Base-by-base conservation (phyloP, 2,888 invertebrate genomes). In the Napeogenes sylphis region DNA sequence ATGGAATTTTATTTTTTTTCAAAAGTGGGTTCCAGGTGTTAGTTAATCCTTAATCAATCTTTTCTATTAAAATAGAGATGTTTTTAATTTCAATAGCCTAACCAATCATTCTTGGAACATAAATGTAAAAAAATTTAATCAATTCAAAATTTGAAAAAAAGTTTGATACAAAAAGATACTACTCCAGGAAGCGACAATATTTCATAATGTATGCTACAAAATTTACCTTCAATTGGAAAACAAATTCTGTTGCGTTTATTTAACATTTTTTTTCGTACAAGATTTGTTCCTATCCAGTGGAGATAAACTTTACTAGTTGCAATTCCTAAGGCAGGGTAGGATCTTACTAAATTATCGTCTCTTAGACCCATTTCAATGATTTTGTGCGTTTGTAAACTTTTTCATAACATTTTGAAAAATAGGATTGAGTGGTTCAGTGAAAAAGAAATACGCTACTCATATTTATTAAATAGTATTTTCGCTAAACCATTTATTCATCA, bases 401-500 rank as follows among this genome's bases (percentile, higher is more conserved):
- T 67, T 14, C 67, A 67, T 51, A 55, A 51, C 21, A 65, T 70
- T 32, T 30, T 68, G 10, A 57, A 30, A 8, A 62, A 56, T 8
- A 57, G 65, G 47, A 4, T 68, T n/a, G 66, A 65, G 32, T 70
- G 65, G 67, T 65, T 54, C 38, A 3, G 65, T 0, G 68, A 68
- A 51, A 61, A 51, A 12, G 63, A 59, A 4, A 10, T n/a, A n/a
- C n/a, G n/a, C n/a, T n/a, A n/a, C n/a, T n/a, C n/a, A n/a, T n/a
- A n/a, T n/a, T n/a, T n/a, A n/a, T n/a, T n/a, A n/a, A n/a, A n/a
- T n/a, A n/a, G n/a, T n/a, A n/a, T n/a, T n/a, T n/a, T n/a, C n/a
- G n/a, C n/a, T n/a, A n/a, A n/a, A n/a, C n/a, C n/a, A n/a, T n/a
- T n/a, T n/a, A n/a, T n/a, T n/a, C n/a, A n/a, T n/a, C n/a, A n/a